Base-by-base conservation (phyloP, 2,888 invertebrate genomes). In the Trissoscelio sp. region DNA sequence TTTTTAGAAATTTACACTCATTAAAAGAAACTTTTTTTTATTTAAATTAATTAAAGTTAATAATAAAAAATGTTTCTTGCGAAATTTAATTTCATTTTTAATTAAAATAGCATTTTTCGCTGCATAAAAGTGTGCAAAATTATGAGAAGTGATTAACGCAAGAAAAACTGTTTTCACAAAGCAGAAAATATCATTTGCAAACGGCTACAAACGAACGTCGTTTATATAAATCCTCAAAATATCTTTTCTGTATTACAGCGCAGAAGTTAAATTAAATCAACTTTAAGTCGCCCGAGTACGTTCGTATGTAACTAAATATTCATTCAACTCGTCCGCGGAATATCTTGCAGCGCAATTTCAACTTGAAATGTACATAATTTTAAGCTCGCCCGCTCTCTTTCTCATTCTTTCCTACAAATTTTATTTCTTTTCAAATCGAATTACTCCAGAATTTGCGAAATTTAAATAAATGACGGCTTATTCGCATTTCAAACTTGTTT, bases 221-320 rank as follows among this genome's bases (percentile, higher is more conserved):
- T 62, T 79, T 67, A 60, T 70, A 74, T 48, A 69, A 79, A 79
- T 67, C 72, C 62, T 62, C 62, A n/a, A 79, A 79, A 79, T 79
- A 74, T 79, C 79, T 69, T 79, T 74, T 69, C 73, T 42, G 69
- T 64, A 74, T 74, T 74, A 74, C 64, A 80, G 64, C 62, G 57
- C 58, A 62, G 64, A 74, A 80, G 80, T 74, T 80, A 69, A 80
- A 74, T 80, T 80, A 74, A 80, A 74, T 80, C 74, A 80, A 80
- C 80, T 75, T 74, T 62, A 80, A 80, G 74, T 80, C 74, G 69
- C 57, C 18, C 37, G 67, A 79, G 73, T 74, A 69, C 73, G 64
- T 73, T 69, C 67, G 80, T 80, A 75, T 80, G 75, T 75, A 80
- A 80, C 75, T 70, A 80, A 80, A 80, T 80, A 80, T 75, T 80